These are phyloP conservation scores for Pteropus rufus DNA, from an alignment of 2,797 vertebrate genomes.

Conservation along the genomic window DNA sequence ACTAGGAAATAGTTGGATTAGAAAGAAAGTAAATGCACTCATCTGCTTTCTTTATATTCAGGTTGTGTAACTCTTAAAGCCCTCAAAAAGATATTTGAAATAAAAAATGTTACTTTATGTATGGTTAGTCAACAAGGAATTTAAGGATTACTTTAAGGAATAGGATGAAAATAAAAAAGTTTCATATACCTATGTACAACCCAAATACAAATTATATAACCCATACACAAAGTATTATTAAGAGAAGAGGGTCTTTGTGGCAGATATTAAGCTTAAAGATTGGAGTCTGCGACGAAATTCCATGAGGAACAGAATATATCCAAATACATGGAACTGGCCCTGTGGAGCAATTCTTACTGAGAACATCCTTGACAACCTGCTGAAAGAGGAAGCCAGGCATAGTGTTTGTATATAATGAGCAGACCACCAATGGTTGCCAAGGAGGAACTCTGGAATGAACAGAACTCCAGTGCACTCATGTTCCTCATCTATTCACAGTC, in stretches of 20 bases:
- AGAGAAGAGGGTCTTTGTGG: background rate
- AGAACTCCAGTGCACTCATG: background rate
- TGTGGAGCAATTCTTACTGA: background rate
- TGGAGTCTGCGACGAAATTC: background rate
- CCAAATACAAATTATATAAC: no score
- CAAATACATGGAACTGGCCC: background rate
- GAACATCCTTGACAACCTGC: background rate
- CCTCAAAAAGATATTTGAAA: background rate
- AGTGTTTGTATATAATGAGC: background rate
- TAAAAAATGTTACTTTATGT: background rate
- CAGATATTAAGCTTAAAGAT: background rate
- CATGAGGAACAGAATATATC: background rate
- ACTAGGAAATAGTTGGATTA: background rate
- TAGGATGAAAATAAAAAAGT: conserved; percentile 25
- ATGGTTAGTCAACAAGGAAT: background rate
- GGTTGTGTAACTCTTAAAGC: background rate
- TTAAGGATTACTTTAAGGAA: background rate
- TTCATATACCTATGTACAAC: background rate
- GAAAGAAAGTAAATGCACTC: background rate
- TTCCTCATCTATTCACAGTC: background rate
- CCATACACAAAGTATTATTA: background rate
- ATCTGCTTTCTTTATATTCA: background rate
- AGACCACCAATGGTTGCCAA: background rate
- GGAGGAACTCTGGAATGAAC: background rate
- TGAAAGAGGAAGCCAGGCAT: background rate